Evolutionary conservation across 2,888 invertebrate species (phyloP).

Genomic region (Labia minor): DNA sequence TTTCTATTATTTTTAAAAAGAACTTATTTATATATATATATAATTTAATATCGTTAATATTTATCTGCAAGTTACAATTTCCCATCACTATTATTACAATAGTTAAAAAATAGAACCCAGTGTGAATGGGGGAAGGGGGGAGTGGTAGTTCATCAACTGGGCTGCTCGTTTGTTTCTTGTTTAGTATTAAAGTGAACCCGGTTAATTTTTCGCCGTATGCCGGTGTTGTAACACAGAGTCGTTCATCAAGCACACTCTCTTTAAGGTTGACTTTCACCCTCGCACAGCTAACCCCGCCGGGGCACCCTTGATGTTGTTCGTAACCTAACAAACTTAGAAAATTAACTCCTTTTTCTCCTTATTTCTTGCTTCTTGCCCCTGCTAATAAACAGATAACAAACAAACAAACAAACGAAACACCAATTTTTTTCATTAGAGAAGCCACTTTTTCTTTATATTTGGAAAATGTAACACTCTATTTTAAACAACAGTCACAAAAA

Average conservation of each 20-base stretch:
- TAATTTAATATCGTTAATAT: no score
- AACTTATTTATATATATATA: no score
- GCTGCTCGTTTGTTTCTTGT: no score
- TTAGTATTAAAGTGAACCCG: no score
- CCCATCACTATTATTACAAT: no score
- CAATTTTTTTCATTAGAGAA: slow-evolving; percentile 4
- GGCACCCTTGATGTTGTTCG: background rate
- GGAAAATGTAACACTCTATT: slow-evolving; percentile 8
- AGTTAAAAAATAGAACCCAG: no score
- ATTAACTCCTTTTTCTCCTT: slow-evolving; percentile 13
- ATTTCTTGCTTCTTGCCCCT: slow-evolving; percentile 2
- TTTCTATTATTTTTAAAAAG: no score
- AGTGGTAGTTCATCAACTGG: no score
- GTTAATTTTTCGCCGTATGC: no score
- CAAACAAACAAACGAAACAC: slow-evolving; percentile 13
- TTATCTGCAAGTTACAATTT: no score
- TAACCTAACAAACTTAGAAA: slow-evolving; percentile 5
- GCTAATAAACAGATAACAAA: slow-evolving; percentile 13
- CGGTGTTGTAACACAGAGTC: background rate
- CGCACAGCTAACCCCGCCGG: background rate
- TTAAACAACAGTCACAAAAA: background rate
- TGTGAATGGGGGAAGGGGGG: no score
- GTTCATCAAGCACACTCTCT: background rate
- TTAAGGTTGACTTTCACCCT: background rate
- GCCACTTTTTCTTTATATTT: slow-evolving; percentile 13